These are phyloP conservation scores for Episyrphus balteatus DNA, from an alignment of 1,140 invertebrate genomes.

Conservation along the genomic window DNA sequence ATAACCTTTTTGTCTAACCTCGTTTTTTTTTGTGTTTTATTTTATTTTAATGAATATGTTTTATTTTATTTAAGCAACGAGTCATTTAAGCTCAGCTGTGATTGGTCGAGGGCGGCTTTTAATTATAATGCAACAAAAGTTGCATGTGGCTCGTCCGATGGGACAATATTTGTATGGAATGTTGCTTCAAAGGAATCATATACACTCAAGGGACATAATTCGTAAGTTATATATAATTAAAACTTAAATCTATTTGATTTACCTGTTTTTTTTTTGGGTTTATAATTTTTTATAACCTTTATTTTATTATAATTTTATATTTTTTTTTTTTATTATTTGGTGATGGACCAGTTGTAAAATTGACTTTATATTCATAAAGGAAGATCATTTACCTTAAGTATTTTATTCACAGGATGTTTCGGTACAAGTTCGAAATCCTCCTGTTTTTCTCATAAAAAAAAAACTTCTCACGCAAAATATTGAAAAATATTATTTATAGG, in stretches of 20 bases:
- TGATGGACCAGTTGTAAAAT: too few relatives aligned
- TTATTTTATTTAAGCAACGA: slow-evolving; percentile 60
- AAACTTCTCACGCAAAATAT: too few relatives aligned
- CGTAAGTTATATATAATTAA: slow-evolving; percentile 45
- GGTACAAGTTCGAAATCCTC: too few relatives aligned
- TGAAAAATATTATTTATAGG: too few relatives aligned
- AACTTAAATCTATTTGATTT: too few relatives aligned
- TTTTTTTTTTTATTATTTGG: slow-evolving; percentile 3
- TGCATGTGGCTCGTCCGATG: slow-evolving; percentile 81
- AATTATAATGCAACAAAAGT: slow-evolving; percentile 82
- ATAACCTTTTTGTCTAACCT: background rate
- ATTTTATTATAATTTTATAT: slow-evolving; percentile 5
- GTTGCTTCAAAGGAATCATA: slow-evolving; percentile 65
- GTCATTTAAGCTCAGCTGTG: slow-evolving; percentile 88
- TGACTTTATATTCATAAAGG: too few relatives aligned
- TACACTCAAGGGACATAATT: slow-evolving; percentile 71
- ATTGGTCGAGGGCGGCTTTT: slow-evolving; percentile 85
- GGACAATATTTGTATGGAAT: slow-evolving; percentile 87
- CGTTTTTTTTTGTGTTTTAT: background rate
- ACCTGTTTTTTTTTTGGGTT: too few relatives aligned
- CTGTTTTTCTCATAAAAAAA: too few relatives aligned
- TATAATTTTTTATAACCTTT: too few relatives aligned
- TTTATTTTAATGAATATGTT: background rate
- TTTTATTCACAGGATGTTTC: too few relatives aligned
- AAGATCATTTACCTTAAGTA: too few relatives aligned